Conservation (phyloP, 1,140 invertebrate genomes). For the Pseudomyrmex flavicornis region DNA sequence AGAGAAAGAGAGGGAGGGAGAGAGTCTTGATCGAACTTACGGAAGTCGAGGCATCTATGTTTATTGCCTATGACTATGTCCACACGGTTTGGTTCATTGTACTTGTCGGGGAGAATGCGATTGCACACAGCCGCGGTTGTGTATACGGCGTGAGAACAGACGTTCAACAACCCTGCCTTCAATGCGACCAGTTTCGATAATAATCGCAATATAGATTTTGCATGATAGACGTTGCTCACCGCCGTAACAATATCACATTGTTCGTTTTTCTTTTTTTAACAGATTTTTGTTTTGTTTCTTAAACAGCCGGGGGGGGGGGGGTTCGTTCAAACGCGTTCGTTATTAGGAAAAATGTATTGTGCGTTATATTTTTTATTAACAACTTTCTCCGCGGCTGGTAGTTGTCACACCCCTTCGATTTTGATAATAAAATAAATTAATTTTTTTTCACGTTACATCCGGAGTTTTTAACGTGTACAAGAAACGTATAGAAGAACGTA, state of each 20-base stretch:
- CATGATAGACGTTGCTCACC: not conserved
- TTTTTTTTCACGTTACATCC: too few relatives aligned
- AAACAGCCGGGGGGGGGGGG: too few relatives aligned
- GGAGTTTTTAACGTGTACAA: too few relatives aligned
- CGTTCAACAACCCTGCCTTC: conserved; percentile 37
- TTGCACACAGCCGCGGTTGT: not conserved
- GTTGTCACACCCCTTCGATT: too few relatives aligned
- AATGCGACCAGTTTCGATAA: conserved; percentile 10
- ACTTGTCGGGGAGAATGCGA: conserved; percentile 34
- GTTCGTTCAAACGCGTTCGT: too few relatives aligned
- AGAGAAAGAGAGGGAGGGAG: too few relatives aligned
- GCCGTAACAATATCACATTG: not conserved
- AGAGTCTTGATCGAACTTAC: conserved; percentile 29
- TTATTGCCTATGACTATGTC: conserved; percentile 34
- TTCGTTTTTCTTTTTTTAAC: not conserved
- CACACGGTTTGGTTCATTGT: conserved; percentile 47
- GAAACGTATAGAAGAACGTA: too few relatives aligned
- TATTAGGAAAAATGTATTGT: too few relatives aligned
- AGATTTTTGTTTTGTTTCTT: too few relatives aligned
- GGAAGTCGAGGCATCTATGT: conserved; percentile 34
- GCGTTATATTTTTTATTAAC: too few relatives aligned
- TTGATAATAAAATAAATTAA: too few relatives aligned
- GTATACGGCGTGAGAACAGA: not conserved
- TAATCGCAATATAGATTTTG: not conserved
- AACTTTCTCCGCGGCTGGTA: too few relatives aligned